Base-by-base conservation (phyloP, 1,140 invertebrate species). In the Ganaspis sp. region DNA sequence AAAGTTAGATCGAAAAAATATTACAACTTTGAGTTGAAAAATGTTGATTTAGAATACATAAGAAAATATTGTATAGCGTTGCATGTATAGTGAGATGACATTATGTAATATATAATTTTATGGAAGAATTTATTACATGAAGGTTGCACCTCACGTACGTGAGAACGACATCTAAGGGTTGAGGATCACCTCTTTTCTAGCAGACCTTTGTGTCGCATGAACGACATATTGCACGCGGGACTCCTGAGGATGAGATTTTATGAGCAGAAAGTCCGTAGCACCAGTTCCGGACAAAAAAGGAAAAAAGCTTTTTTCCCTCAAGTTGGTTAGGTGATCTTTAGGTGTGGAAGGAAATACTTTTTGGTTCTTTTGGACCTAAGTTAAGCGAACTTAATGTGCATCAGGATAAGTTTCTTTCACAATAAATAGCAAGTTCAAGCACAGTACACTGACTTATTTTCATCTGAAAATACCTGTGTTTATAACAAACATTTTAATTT, bases 151-250 rank as follows among this genome's bases (percentile, higher is more conserved):
- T 29, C 58, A 29, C 58, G 58, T 64, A 34, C 12, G 26, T 64
- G 58, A 64, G 29, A 64, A 64, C 58, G 58, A 64, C 58, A 29
- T 64, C 15, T 29, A 21, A 64, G 58, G 58, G 23, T 64, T 64
- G 58, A 64, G 58, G 21, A 64, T 64, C 58, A 64, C 58, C 58
- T 64, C 58, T 26, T 64, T 29, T 64, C 12, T 34, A 29, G 23
- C 58, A 64, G 23, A 64, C 58, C 58, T 64, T 64, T 64, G 58
- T 64, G 58, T 64, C 23, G 58, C 21, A 17, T 64, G 58, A 64
- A 64, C 58, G 58, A 64, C 58, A 34, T 64, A 64, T 64, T 64
- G 58, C 58, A 64, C 58, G 58, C 21, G 58, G 58, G 58, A 64
- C 58, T 64, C 26, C 58, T 29, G 58, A 64, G 58, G 26, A 64